Conservation (phyloP, 2,888 invertebrate genomes). For the Caenorhabditis sp. region DNA sequence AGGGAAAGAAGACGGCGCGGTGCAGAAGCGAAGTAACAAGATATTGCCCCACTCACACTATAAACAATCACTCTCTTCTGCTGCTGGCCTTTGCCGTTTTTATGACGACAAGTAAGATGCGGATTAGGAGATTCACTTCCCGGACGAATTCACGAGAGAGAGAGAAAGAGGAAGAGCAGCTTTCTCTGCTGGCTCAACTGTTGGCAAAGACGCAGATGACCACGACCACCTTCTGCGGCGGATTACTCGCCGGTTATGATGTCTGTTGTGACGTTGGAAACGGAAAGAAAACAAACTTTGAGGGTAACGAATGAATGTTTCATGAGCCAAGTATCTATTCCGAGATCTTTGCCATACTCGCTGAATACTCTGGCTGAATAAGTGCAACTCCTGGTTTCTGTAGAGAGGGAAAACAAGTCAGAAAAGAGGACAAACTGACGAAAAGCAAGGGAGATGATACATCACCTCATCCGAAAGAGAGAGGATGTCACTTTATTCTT, state of each 20-base stretch:
- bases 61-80: conserved; percentile 7
- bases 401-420: not conserved
- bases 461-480: not conserved
- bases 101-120: conserved; percentile 17
- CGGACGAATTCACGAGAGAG: conserved; percentile 10
- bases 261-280: conserved; percentile 19
- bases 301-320: conserved; percentile 43
- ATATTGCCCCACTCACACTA: not conserved
- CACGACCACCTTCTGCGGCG: not conserved
- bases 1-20: no score
- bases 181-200: not conserved
- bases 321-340: conserved; percentile 47
- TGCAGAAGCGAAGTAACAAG: conserved; percentile 15
- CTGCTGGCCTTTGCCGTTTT: conserved; percentile 2
- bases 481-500: not conserved
- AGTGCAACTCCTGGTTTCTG: not conserved
- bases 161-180: no score
- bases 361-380: not conserved
- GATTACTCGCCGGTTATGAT: conserved; percentile 28
- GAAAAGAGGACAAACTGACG: not conserved
- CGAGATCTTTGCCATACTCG: conserved; percentile 44
- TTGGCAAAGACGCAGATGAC: conserved; percentile 4
- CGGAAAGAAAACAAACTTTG: conserved; percentile 2
- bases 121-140: conserved; percentile 41
- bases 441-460: not conserved